Evolutionary conservation across 2,888 invertebrate species (phyloP).

Genomic region (Acrocyrtus sp.): DNA sequence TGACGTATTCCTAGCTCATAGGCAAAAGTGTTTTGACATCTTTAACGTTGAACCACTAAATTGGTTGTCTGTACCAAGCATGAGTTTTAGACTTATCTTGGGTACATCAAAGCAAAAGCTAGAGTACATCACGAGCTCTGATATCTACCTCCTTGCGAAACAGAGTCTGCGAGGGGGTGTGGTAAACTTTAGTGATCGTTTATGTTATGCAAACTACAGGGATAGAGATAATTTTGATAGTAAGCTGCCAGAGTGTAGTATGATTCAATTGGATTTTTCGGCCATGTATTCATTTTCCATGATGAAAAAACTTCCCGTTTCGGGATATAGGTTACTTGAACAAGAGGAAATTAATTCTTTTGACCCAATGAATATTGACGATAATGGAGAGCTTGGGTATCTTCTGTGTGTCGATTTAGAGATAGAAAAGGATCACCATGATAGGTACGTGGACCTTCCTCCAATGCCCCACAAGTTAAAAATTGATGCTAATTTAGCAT

Average conservation of each 20-base stretch:
- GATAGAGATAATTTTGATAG: background rate
- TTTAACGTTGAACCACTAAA: constrained; percentile 8
- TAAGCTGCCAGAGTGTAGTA: background rate
- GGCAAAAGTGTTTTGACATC: background rate
- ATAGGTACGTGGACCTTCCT: background rate
- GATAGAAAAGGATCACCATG: background rate
- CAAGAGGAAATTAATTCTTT: constrained; percentile 2
- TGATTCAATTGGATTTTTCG: background rate
- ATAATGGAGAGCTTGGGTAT: constrained; percentile 6
- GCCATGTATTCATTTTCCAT: background rate
- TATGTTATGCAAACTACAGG: background rate
- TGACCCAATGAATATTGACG: background rate
- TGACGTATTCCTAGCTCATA: background rate
- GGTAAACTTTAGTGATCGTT: background rate
- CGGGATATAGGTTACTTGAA: background rate
- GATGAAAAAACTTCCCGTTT: background rate
- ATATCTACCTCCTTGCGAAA: background rate
- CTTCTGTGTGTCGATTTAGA: background rate
- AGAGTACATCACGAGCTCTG: background rate
- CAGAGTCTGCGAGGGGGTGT: background rate
- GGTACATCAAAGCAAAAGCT: background rate
- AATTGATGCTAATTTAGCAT: background rate
- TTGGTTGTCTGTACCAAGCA: background rate
- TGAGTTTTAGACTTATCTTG: background rate
- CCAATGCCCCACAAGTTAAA: background rate